Base-by-base conservation (phyloP, 2,113 vertebrate genomes). In the Polypterus senegalus region DNA sequence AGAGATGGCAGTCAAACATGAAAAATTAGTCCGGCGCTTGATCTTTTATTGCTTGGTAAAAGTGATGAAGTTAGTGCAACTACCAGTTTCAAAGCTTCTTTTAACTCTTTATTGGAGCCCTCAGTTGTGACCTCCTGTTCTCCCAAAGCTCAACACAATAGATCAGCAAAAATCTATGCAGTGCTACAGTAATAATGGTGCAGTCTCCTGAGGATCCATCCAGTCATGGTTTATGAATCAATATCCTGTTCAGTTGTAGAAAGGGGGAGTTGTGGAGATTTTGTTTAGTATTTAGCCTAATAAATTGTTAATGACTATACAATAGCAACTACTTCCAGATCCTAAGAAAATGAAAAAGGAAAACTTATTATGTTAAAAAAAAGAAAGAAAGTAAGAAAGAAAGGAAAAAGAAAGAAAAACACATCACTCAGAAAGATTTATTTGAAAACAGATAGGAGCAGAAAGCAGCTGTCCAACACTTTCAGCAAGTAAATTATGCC, bases 401-500 rank as follows among this genome's bases (percentile, higher is more conserved):
- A 87, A 86, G 83, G 80, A 87, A 85, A 81, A 85, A 81, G 79
- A 79, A 86, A 88, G 85, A 88, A 88, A 89, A 84, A 81, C 79
- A 83, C 87, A 91, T 88, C 84, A 88, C 79, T 83, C 85, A 80
- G 77, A 74, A 76, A 82, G 77, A 87, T 84, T 83, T 86, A 83
- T 87, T 84, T 77, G 84, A 87, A 88, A 77, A 79, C 81, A 84
- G 77, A 88, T 79, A 74, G 71, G 84, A 74, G 70, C 69, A 70
- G 79, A 76, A 80, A 82, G 79, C 78, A 81, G 77, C 76, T 81
- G 77, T 71, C 81, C 70, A 58, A 85, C 73, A 81, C 79, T 81
- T 76, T 63, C 58, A 74, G 78, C 81, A 76, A 81, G 81, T 85
- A 89, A 89, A 91, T 90, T 84, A 89, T 74, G 68, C 82, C 79